Base-by-base conservation (phyloP, 2,797 vertebrate species). In the Geotrypetes seraphini region DNA sequence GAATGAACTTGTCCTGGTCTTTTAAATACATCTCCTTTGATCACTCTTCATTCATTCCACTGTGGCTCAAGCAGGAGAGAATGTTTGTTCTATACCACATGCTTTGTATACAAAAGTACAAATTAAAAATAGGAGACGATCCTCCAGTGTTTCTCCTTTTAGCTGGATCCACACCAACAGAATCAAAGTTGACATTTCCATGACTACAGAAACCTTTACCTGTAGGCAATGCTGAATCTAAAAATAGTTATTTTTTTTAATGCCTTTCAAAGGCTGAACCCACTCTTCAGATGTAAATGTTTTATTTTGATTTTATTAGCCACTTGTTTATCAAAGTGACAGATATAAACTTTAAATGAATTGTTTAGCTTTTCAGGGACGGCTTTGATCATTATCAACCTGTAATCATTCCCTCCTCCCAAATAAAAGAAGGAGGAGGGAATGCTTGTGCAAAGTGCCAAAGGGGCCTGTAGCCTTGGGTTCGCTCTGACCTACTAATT, bases 401-500 rank as follows among this genome's bases (percentile, higher is more conserved):
- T 42, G 25, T 21, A 35, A 37, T 43, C 58, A 37, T 54, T 67
- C 56, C 32, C 52, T 28, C 31, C 37, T 47, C 37, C 34, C 46
- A 44, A 63, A 63, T 60, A 60, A 69, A 69, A 50, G 57, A 36
- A 47, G 44, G 39, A 42, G 50, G n/a, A n/a, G n/a, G n/a, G n/a
- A n/a, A n/a, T n/a, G 26, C 32, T 71, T 61, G 54, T 39, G 48
- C 58, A 60, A 47, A 48, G 57, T 54, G 21, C 22, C 60, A 56
- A 63, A 41, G 25, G 51, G 59, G 44, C 34, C 16, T 7, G 1
- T 13, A 25, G 19, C 39, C 52, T 43, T 39, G 15, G 10, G 36
- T 25, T 60, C 21, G 12, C 36, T 43, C 50, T 64, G 48, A 57
- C 46, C 47, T 57, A 56, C 69, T 69, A 69, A 73, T 79, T 75